Evolutionary conservation across 2,113 vertebrate genomes (phyloP), one percentile per base, ranked within the genome.

Genomic region (Fulica atra): DNA sequence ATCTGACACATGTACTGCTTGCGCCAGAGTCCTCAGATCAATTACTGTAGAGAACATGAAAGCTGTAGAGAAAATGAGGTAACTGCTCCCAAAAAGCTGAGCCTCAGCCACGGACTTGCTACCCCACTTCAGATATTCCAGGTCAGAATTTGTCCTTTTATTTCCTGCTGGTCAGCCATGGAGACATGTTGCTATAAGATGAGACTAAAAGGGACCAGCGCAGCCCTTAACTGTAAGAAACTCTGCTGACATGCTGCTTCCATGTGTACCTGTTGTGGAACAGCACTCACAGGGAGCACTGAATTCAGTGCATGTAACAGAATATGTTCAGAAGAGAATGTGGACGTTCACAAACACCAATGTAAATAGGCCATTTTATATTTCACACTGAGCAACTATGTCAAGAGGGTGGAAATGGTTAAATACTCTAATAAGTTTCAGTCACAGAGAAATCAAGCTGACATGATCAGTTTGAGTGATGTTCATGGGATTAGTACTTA

Each of bases 251-350:
- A 16, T 66, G 42, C n/a, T 81, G 51, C 31, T 86, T 36, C 54
- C 35, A 36, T 28, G 25, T 28, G 60, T 8, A 8, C 50, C 40
- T 59, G 12, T 7, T 68, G 54, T 38, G 63, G 53, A 10, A n/a
- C 1, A 10, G 5, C 0, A 0, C 13, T 29, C 29, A 21, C 29
- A 61, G 44, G 28, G 35, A n/a, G 35, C 25, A 20, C 6, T 10
- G 50, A 71, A 44, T 40, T 50, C 14, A 46, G 31, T 38, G 36
- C 28, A 31, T 7, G 4, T 31, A 15, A 9, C 23, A 20, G 20
- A 44, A 25, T 28, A 16, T 9, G 26, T 40, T 59, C 42, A 64
- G 31, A 50, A 38, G 25, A 64, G 53, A 72, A 35, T n/a, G 53
- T 73, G 54, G 26, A 63, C 7, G 0, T 53, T 38, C 31, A 4